Evolutionary conservation across 2,797 vertebrate species (phyloP), one percentile per base, ranked within the genome.

Genomic region (Cynodonichthys magdalenae): DNA sequence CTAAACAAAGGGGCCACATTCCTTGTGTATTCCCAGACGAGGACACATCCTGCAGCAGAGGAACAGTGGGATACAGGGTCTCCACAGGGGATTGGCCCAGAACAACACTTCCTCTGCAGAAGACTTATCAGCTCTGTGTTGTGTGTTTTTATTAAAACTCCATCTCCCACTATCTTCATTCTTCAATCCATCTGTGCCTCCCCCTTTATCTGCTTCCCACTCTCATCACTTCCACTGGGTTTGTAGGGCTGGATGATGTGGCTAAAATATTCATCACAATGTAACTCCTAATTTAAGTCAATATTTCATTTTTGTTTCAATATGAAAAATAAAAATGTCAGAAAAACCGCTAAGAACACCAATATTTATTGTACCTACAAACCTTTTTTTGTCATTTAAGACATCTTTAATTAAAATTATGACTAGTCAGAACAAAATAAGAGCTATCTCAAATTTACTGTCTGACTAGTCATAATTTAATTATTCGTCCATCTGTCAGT

Each of bases 1-100:
- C 86, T 83, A 87, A 92, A 91, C 92, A 92, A 90, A 91, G 90
- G 87, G 87, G 82, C 88, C 77, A 79, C 92, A 93, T 94, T 93
- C 91, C 87, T 84, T 49, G 70, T 63, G 80, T 90, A 90, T 92
- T 94, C 92, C 92, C 91, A 90, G 91, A 87, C 61, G 83, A 89
- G 84, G 84, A 85, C 75, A 80, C 86, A 88, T 93, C 92, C 92
- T 92, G 90, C 79, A 75, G 87, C 85, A 84, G 81, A 82, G 89
- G 82, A 88, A 84, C 86, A 80, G 78, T 67, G 82, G 88, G 88
- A 88, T 84, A 58, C 75, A 82, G 80, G 81, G 81, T 86, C 67
- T 87, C 89, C 87, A 49, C 63, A 73, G 88, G 91, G 88, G 80
- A 85, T 81, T 80, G 72, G 83, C 81, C 62, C 71, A 78, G 84